phyloP scores from a whole-genome alignment of 1,140 invertebrate species.

The Lethocerus indicus region DNA sequence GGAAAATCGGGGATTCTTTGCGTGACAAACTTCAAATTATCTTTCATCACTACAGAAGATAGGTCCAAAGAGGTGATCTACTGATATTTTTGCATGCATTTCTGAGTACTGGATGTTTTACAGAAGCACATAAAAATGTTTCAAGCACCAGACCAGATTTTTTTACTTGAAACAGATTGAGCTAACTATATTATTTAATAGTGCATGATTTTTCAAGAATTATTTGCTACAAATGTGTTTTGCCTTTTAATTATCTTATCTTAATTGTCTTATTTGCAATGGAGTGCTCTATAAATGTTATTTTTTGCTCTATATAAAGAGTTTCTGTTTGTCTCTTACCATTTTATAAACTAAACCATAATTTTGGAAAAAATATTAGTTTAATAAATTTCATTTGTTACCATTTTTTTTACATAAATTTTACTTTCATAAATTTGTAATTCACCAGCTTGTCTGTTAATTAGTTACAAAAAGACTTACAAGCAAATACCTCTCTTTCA shows the following conservation, averaged over 20 bases:
- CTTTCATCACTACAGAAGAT: slow-evolving; percentile 55
- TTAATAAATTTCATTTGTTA: background rate
- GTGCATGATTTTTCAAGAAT: background rate
- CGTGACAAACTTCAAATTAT: slow-evolving; percentile 75
- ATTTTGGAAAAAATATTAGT: no score
- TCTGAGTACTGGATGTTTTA: no score
- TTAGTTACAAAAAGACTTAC: background rate
- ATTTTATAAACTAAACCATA: no score
- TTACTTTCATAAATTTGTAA: background rate
- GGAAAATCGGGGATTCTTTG: slow-evolving; percentile 60
- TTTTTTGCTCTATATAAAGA: no score
- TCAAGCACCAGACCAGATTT: no score
- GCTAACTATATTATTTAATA: background rate
- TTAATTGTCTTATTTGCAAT: no score
- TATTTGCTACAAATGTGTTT: background rate
- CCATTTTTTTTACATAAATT: background rate
- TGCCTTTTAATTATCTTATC: background rate
- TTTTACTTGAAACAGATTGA: background rate
- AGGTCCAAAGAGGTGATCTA: slow-evolving; percentile 27
- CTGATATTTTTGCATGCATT: background rate
- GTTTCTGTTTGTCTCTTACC: no score
- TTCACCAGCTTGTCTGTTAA: no score
- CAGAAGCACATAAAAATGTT: no score
- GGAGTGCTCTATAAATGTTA: no score
- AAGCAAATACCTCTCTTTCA: slow-evolving; percentile 5